Conservation (phyloP, 2,113 vertebrate species). For the Entelurus aequoreus region DNA sequence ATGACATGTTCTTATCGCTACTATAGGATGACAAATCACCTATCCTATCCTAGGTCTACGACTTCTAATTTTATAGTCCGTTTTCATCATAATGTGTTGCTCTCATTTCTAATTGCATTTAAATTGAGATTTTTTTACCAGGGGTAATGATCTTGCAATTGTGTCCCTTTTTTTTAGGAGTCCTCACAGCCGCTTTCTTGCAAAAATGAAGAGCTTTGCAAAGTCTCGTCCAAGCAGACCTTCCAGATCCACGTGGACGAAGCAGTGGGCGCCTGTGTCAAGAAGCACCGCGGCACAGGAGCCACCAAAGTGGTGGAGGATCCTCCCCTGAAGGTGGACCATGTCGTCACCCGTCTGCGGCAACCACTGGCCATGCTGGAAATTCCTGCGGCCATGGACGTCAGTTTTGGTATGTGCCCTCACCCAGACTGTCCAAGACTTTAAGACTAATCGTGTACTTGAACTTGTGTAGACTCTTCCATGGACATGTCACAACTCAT, state of each 20-base stretch:
- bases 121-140: too few species aligned
- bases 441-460: too few species aligned
- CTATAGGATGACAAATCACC: too few species aligned
- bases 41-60: too few species aligned
- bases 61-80: too few species aligned
- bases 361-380: conserved; percentile 80
- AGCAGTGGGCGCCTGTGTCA: conserved; percentile 66
- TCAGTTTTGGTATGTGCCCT: conserved; percentile 77
- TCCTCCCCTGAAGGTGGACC: conserved; percentile 58
- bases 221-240: conserved; percentile 50
- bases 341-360: conserved; percentile 69
- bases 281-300: conserved; percentile 30
- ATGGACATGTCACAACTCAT: too few species aligned
- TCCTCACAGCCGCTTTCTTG: conserved; percentile 50
- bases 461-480: too few species aligned
- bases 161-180: conserved; percentile 43
- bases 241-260: conserved; percentile 82
- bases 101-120: too few species aligned
- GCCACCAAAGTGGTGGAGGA: conserved; percentile 42
- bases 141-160: background rate
- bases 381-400: conserved; percentile 72
- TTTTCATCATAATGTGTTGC: too few species aligned
- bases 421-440: conserved; percentile 68
- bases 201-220: conserved; percentile 69
- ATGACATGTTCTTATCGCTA: too few species aligned